Percentiles rank a stretch among this genome's conserved stretches.
Evolutionary conservation across 2,888 invertebrate species (phyloP).

Genomic region (Lagria hirta): DNA sequence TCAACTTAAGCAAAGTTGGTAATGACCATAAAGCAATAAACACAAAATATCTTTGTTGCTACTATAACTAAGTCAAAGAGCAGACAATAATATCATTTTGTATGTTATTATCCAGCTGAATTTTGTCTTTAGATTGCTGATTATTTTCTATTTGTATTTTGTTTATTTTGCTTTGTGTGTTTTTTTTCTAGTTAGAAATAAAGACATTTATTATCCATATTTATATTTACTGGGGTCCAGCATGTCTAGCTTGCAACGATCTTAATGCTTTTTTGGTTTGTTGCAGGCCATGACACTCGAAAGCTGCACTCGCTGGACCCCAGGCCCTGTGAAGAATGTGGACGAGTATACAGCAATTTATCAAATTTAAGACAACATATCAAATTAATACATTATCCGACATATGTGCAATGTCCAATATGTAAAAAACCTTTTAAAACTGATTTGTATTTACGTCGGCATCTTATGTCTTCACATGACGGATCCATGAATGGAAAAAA

Average conservation of each 20-base stretch:
- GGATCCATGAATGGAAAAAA: constrained; percentile 12
- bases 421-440: constrained; percentile 67
- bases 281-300: constrained; percentile 53
- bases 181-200: too few species aligned
- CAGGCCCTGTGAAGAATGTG: constrained; percentile 65
- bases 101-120: too few species aligned
- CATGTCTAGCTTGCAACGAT: constrained; percentile 50
- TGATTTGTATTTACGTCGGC: constrained; percentile 63
- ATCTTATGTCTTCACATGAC: constrained; percentile 61
- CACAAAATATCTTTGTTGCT: too few species aligned
- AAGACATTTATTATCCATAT: too few species aligned
- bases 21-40: too few species aligned
- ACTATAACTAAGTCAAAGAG: too few species aligned
- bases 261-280: too few species aligned
- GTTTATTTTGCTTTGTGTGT: too few species aligned
- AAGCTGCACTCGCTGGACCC: constrained; percentile 57
- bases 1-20: too few species aligned
- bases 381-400: constrained; percentile 66
- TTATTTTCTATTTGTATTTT: too few species aligned
- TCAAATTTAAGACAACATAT: constrained; percentile 67
- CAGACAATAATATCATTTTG: too few species aligned
- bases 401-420: constrained; percentile 62
- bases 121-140: too few species aligned
- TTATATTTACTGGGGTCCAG: constrained; percentile 30
- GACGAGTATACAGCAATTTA: constrained; percentile 66